phyloP scores from a whole-genome alignment of 1,140 invertebrate species.

The Matsumurasca onukii region DNA sequence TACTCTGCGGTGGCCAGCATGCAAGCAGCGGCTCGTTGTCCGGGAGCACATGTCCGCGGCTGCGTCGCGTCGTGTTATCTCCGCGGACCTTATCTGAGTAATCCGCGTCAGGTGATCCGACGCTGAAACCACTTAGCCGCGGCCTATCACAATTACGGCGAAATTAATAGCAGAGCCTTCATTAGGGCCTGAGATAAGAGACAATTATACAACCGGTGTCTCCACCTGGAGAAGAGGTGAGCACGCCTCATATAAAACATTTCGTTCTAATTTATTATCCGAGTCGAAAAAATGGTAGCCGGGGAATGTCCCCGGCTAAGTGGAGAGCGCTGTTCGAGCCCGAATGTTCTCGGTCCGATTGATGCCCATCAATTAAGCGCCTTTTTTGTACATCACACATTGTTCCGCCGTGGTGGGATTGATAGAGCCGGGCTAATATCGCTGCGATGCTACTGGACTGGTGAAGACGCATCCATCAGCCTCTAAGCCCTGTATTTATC shows the following conservation, averaged over 20 bases:
- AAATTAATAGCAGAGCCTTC: conserved; percentile 23
- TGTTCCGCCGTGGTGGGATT: conserved; percentile 2
- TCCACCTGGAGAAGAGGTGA: not conserved
- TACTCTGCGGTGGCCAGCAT: no score
- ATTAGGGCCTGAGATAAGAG: conserved; percentile 8
- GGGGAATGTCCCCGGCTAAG: not conserved
- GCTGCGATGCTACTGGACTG: not conserved
- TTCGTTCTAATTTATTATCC: conserved; percentile 13
- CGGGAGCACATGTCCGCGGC: no score
- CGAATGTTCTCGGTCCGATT: not conserved
- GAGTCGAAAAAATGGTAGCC: conserved; percentile 10
- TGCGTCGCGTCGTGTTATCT: no score
- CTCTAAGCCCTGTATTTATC: conserved; percentile 20
- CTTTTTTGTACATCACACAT: conserved; percentile 4
- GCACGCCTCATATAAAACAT: conserved; percentile 19
- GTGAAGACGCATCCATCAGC: conserved; percentile 19
- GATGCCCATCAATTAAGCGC: conserved; percentile 14
- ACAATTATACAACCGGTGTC: conserved; percentile 19
- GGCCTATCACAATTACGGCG: conserved; percentile 23
- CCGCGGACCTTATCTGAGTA: no score
- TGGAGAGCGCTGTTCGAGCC: conserved; percentile 2
- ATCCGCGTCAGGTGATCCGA: no score
- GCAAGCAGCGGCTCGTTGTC: no score
- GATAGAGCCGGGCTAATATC: conserved; percentile 1
- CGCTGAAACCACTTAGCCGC: no score